Evolutionary conservation across 1,140 invertebrate species (phyloP), one percentile per base, ranked within the genome.

Genomic region (Danaus melanippus): DNA sequence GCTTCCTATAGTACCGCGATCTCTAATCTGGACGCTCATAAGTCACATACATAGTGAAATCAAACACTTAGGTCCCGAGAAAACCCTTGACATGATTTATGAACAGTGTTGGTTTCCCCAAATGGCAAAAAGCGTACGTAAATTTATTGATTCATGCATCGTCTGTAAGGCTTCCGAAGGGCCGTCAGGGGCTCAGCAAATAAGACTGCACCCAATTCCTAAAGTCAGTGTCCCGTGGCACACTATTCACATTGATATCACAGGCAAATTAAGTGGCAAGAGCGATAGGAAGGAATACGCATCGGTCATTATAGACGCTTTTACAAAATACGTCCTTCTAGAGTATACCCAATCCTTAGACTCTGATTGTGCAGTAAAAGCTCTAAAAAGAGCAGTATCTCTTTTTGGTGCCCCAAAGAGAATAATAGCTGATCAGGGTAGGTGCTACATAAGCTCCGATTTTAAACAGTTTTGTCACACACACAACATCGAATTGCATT

Each of bases 71-170:
- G 60, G 66, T 3, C 39, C 9, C 9, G 64, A 66, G 17, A 66
- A 69, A 62, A 69, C 67, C n/a, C 12, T 69, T 42, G 61, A 69
- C 11, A 74, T 70, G 43, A 39, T 75, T 0, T 73, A 69, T 56
- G 63, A 73, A 10, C 45, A 66, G 17, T 73, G 69, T 47, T 70
- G 66, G 67, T 75, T 71, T 43, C 70, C 66, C 0, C 41, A 69
- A n/a, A 71, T 70, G 71, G 54, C 62, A 10, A 69, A 65, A 46
- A 57, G 52, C 21, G 60, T 73, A 10, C 50, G 62, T 41, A 72
- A 71, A 62, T 71, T 71, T 54, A 62, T 73, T 10, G 62, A 67
- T 10, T 60, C 67, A 1, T 75, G 72, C 48, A 53, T 72, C 0
- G 42, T 68, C 11, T 74, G 70, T 44, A 69, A 67, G 49, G 60